Percentiles rank a stretch among this genome's conserved stretches.
These are phyloP conservation scores for Gymnothorax reevesii DNA, from an alignment of 2,797 vertebrate species.

Conservation along the genomic window DNA sequence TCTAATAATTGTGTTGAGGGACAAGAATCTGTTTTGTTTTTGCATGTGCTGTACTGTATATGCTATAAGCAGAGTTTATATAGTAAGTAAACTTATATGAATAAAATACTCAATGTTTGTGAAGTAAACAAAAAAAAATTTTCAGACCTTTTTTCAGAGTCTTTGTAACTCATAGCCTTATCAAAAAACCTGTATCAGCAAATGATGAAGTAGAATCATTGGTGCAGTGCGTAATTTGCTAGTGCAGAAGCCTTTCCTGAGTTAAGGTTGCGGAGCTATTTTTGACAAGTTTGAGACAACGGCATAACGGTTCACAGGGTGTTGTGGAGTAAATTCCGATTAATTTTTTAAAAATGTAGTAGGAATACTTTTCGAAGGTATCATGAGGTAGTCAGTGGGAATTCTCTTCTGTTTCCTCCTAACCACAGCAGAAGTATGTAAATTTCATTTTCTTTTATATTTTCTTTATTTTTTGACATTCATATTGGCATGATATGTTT, in stretches of 20 bases:
- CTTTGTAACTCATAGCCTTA: background rate
- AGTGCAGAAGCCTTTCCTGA: background rate
- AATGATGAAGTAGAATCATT: background rate
- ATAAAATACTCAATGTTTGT: no score
- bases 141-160: background rate
- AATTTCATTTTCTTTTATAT: background rate
- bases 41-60: background rate
- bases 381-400: background rate
- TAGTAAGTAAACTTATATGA: background rate
- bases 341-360: background rate
- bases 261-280: background rate
- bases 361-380: background rate
- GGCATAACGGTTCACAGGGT: background rate
- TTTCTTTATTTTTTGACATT: background rate
- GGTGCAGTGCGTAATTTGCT: background rate
- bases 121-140: background rate
- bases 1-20: background rate
- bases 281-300: background rate
- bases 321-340: background rate
- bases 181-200: background rate
- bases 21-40: background rate
- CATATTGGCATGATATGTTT: background rate
- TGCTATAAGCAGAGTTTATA: background rate
- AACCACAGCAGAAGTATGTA: background rate
- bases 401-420: background rate